These are phyloP conservation scores for Misgurnus mizolepis DNA, from an alignment of 2,113 vertebrate species.

Conservation along the genomic window DNA sequence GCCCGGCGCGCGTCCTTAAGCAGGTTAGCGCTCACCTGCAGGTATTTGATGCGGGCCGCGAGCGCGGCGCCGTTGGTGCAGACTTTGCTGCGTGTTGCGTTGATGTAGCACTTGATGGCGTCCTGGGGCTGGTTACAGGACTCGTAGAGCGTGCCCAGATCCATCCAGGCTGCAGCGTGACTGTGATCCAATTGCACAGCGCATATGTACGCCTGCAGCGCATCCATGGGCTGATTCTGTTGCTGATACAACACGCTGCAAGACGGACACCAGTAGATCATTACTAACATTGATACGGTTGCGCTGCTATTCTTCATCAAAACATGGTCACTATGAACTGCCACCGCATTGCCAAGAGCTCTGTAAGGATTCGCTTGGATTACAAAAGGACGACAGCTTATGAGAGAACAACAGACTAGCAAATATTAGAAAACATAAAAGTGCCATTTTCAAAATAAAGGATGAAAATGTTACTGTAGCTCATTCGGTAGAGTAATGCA, in stretches of 20 bases:
- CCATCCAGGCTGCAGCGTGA: slow-evolving; percentile 98
- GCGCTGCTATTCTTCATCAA: too few species aligned
- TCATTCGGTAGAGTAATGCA: too few species aligned
- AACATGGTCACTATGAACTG: too few species aligned
- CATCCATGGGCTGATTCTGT: slow-evolving; percentile 99
- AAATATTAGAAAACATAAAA: too few species aligned
- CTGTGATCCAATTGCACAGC: slow-evolving; percentile 98
- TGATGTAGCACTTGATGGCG: slow-evolving; percentile 99
- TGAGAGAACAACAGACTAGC: too few species aligned
- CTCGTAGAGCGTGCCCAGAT: slow-evolving; percentile 97
- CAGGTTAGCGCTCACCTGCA: slow-evolving; percentile 80
- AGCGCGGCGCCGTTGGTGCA: slow-evolving; percentile 94
- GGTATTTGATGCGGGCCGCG: slow-evolving; percentile 95
- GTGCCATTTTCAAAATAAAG: too few species aligned
- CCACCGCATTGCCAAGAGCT: too few species aligned
- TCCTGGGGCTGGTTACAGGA: slow-evolving; percentile 98
- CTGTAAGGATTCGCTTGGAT: too few species aligned
- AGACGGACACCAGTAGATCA: neutral
- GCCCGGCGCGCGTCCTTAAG: neutral
- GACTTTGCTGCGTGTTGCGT: slow-evolving; percentile 94
- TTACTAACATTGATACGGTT: too few species aligned
- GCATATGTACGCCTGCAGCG: slow-evolving; percentile 98
- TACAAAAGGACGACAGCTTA: too few species aligned
- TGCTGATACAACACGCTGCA: slow-evolving; percentile 96
- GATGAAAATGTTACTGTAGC: too few species aligned